phyloP scores from a whole-genome alignment of 2,797 vertebrate genomes.

The Chaetophractus vellerosus region DNA sequence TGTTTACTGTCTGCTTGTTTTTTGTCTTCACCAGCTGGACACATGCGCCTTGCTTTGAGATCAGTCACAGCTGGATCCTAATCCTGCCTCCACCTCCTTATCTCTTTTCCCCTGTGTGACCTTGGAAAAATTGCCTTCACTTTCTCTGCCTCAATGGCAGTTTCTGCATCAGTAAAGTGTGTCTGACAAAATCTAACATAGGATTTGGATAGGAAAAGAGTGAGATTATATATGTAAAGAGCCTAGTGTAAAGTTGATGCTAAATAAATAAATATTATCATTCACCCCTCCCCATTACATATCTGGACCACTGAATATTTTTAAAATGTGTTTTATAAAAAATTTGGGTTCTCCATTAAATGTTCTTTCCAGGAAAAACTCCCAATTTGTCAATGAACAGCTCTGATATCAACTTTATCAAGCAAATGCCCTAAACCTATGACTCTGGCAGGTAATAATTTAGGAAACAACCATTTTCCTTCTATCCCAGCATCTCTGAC shows the following conservation, averaged over 20 bases:
- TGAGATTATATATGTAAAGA: conserved; percentile 7
- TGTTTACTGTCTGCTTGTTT: background rate
- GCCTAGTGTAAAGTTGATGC: background rate
- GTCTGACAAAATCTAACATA: background rate
- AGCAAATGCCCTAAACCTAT: background rate
- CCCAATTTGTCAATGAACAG: background rate
- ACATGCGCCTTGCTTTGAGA: background rate
- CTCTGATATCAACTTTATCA: background rate
- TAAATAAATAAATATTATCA: background rate
- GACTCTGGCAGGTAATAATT: background rate
- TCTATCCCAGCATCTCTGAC: background rate
- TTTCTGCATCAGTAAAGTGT: background rate
- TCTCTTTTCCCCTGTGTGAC: background rate
- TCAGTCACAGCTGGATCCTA: background rate
- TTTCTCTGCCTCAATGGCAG: background rate
- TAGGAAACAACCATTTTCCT: background rate
- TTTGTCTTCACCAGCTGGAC: conserved; percentile 3
- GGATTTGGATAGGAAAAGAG: background rate
- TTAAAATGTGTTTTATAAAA: conserved; percentile 26
- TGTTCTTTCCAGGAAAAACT: background rate
- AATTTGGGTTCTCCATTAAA: background rate
- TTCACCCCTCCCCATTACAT: background rate
- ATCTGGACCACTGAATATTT: background rate
- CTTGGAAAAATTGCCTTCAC: background rate
- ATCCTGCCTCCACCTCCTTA: background rate